Base-by-base conservation (phyloP, 2,888 invertebrate species). In the Coleophora deauratella region DNA sequence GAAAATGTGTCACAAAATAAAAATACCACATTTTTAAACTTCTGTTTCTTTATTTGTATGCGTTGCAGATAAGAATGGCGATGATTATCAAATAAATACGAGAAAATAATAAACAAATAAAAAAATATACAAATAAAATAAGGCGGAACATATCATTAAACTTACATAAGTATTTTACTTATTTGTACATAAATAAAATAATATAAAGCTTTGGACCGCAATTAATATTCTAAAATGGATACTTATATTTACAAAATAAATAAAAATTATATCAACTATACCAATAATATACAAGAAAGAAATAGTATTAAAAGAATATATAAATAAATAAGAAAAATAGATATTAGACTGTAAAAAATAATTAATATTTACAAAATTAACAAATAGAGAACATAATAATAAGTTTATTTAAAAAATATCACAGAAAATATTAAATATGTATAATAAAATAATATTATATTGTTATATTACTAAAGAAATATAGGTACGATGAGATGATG, bases 11-110 rank as follows among this genome's bases (percentile, higher is more conserved):
- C n/a, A n/a, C n/a, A n/a, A 21, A 21, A 21, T 21, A 21, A 21
- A 21, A 3, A 4, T 21, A 21, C 3, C 3, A 21, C 42, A 44
- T 33, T 30, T 13, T 27, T 31, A 27, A 47, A 47, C 34, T 63
- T 66, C 64, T 41, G 66, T 76, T 76, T 76, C 79, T 82, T 80
- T 81, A 82, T 82, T 82, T 80, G 81, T 80, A 82, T 75, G 79
- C 71, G 63, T 66, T 59, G 47, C 62, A 57, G 52, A 59, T 58
- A 6, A 21, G 6, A 21, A 21, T 21, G 21, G 21, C 21, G 21
- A 21, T 21, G 21, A 21, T 53, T 42, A 44, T 47, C 51, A 43
- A 43, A 45, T 30, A 49, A 40, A 49, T 11, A 42, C 50, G 40
- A 49, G 41, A 42, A 36, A 50, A 37, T 48, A 40, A 45, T 43